Evolutionary conservation across 1,140 invertebrate species (phyloP).

Genomic region (Lepidurus apus): DNA sequence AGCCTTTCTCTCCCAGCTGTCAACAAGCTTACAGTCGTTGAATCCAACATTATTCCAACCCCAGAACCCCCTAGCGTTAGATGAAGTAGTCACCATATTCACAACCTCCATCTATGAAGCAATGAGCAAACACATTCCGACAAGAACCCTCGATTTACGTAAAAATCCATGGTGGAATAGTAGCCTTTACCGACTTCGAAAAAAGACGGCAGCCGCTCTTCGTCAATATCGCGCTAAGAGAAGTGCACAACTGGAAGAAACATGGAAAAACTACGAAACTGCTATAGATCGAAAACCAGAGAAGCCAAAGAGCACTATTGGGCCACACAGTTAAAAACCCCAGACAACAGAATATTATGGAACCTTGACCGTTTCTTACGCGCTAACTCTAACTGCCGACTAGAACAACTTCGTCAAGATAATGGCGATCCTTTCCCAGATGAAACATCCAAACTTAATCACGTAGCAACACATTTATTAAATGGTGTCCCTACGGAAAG

Average conservation of each 20-base stretch:
- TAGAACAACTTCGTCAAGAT: conserved; percentile 17
- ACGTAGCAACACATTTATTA: conserved; percentile 11
- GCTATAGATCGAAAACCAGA: background rate
- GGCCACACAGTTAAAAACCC: background rate
- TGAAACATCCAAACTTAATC: conserved; percentile 23
- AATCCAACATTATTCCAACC: background rate
- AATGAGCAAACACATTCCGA: background rate
- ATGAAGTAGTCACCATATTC: background rate
- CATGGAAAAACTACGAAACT: conserved; percentile 19
- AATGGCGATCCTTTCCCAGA: conserved; percentile 22
- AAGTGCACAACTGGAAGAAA: background rate
- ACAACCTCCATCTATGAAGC: background rate
- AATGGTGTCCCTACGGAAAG: background rate
- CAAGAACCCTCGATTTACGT: background rate
- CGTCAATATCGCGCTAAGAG: conserved; percentile 10
- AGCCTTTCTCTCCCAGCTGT: background rate
- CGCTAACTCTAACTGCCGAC: background rate
- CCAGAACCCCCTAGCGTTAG: background rate
- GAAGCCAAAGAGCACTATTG: background rate
- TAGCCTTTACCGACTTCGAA: background rate
- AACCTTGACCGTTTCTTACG: background rate
- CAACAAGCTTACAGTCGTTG: background rate
- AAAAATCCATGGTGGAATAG: conserved; percentile 6
- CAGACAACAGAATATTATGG: conserved; percentile 8
- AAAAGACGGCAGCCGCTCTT: background rate